A percentile compares a stretch with the other conserved stretches of the same genome.
These are phyloP conservation scores for Cosmia trapezina DNA, from an alignment of 2,888 invertebrate species.

Conservation along the genomic window DNA sequence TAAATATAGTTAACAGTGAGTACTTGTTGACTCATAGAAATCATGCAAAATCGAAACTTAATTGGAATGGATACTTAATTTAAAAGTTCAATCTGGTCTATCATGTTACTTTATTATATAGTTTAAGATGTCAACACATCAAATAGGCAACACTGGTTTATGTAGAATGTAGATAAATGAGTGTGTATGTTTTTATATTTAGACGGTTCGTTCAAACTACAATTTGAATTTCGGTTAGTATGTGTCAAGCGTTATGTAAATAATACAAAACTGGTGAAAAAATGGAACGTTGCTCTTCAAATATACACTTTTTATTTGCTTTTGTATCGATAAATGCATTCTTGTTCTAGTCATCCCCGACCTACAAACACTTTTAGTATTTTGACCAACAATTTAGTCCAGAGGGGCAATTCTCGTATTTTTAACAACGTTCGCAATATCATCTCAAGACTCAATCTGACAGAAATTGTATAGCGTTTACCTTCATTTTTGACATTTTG, in stretches of 20 bases:
- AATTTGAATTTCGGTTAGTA: slow-evolving; percentile 32
- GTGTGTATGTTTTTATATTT: slow-evolving; percentile 37
- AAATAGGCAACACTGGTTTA: slow-evolving; percentile 16
- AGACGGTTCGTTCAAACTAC: slow-evolving; percentile 24
- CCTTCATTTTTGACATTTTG: no score
- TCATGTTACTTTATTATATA: slow-evolving; percentile 7
- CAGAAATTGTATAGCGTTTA: no score
- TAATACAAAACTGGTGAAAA: slow-evolving; percentile 19
- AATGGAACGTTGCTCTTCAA: slow-evolving; percentile 2
- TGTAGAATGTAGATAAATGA: slow-evolving; percentile 8
- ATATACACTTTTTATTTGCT: slow-evolving; percentile 25
- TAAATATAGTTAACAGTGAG: not conserved
- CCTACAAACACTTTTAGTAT: slow-evolving; percentile 29
- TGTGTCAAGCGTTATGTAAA: slow-evolving; percentile 35
- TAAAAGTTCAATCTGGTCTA: slow-evolving; percentile 14
- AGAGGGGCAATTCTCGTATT: no score
- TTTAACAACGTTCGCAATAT: no score
- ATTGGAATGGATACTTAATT: slow-evolving; percentile 22
- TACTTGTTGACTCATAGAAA: slow-evolving; percentile 13
- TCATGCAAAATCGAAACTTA: slow-evolving; percentile 3
- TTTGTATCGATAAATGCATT: slow-evolving; percentile 28
- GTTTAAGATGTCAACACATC: not conserved
- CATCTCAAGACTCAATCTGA: no score
- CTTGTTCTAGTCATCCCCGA: slow-evolving; percentile 29
- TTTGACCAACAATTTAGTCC: slow-evolving; percentile 5